Base-by-base conservation (phyloP, 64 coral and sea anemone genomes). In the Stichodactyla helianthus region DNA sequence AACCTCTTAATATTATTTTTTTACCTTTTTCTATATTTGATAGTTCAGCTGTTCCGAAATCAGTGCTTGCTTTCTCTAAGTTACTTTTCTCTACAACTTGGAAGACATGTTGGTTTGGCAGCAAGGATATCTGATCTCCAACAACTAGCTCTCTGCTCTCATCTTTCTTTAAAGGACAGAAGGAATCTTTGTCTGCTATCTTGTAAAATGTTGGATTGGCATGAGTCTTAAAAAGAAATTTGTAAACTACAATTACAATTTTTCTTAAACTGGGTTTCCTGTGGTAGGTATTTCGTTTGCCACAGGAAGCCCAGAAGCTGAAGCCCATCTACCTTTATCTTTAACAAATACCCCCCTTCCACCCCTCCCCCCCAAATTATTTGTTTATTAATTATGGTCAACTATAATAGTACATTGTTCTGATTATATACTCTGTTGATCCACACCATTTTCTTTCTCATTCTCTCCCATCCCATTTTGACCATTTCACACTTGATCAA, bases 191-290 rank as follows among this genome's bases (percentile, higher is more conserved):
- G 9, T 17, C 77, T 51, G 84, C 27, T 17, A 23, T 15, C 84
- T 91, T 91, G 59, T 71, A 87, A 76, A 91, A 91, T 27, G 85
- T 91, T 91, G 90, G 90, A 18, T 91, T 91, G 18, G 23, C 52
- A 74, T 91, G 90, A 35, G 86, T 78, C 90, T 91, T 53, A 25
- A 44, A 13, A 87, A 63, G 28, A 53, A 53, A 79, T 0, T 50
- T 13, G 13, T 17, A 87, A 82, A 89, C 14, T 10, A 58, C 50
- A 52, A 10, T 71, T 20, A n/a, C n/a, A n/a, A 44, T 44, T 57
- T 57, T 57, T 2, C 55, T 57, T 7, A 7, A 57, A 10, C 55
- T 57, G 55, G 55, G 55, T 0, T 58, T 15, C 55, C 4, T 58
- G 55, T 58, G 55, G 55, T 58, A 58, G 35, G 35, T 44, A 44